phyloP scores from a whole-genome alignment of 2,797 vertebrate genomes.

The Oreochromis grahami region DNA sequence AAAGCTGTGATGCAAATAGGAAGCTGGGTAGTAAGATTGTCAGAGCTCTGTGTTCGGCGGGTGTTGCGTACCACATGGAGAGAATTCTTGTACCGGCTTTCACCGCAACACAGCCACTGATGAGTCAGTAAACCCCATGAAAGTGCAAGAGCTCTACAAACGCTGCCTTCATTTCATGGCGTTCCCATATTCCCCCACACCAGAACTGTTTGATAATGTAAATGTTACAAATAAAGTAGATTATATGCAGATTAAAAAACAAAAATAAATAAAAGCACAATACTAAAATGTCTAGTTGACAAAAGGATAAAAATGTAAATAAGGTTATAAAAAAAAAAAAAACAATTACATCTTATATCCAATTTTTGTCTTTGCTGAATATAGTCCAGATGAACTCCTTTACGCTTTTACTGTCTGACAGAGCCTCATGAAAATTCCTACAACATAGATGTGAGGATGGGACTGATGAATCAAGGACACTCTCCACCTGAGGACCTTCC shows the following conservation, averaged over 20 bases:
- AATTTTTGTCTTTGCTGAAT: background rate
- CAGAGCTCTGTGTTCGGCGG: slow-evolving; percentile 24
- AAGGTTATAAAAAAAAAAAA: background rate
- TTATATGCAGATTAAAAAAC: background rate
- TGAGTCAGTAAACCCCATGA: slow-evolving; percentile 33
- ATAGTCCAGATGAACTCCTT: background rate
- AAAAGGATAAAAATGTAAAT: background rate
- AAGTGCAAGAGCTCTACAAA: slow-evolving; percentile 36
- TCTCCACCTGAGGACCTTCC: background rate
- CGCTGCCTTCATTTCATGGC: background rate
- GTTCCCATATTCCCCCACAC: background rate
- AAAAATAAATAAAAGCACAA: background rate
- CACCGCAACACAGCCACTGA: slow-evolving; percentile 46
- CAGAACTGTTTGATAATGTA: background rate
- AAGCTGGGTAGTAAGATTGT: slow-evolving; percentile 29
- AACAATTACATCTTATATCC: too few species aligned
- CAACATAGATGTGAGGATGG: background rate
- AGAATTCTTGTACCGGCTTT: slow-evolving; percentile 53
- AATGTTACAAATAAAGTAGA: background rate
- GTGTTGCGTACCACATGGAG: slow-evolving; percentile 56
- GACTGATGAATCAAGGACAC: background rate
- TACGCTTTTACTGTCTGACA: background rate
- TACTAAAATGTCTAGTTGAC: background rate
- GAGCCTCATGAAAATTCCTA: background rate
- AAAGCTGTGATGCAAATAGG: slow-evolving; percentile 37